Percentiles rank a stretch among this genome's conserved stretches.
Evolutionary conservation across 2,888 invertebrate genomes (phyloP).

Genomic region (Steinernema carpocapsae): DNA sequence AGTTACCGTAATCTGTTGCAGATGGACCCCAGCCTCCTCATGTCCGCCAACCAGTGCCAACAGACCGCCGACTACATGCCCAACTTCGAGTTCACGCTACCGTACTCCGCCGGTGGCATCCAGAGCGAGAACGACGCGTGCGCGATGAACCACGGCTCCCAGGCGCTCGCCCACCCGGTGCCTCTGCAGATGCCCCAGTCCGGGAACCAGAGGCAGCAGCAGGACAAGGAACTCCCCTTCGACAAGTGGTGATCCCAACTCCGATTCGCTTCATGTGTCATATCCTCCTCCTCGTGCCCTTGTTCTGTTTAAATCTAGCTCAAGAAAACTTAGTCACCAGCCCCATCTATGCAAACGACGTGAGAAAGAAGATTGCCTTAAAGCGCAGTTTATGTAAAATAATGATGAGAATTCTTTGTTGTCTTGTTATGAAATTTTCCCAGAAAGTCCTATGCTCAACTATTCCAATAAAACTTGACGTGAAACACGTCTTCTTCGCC

Average conservation of each 20-base stretch:
- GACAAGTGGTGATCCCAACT: neutral
- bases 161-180: conserved; percentile 12
- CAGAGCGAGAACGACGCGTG: conserved; percentile 14
- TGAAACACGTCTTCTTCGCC: too few relatives aligned
- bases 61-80: conserved; percentile 51
- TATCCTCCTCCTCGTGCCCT: neutral
- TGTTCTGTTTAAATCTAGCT: neutral
- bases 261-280: conserved; percentile 7
- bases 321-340: conserved; percentile 8
- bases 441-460: neutral
- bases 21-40: conserved; percentile 52
- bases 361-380: conserved; percentile 7
- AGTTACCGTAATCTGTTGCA: conserved; percentile 34
- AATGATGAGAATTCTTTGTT: neutral
- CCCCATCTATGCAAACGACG: neutral
- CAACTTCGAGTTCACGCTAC: conserved; percentile 51
- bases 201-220: neutral
- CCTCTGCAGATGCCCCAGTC: conserved; percentile 6
- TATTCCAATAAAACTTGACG: neutral
- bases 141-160: neutral
- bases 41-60: conserved; percentile 43
- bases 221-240: neutral
- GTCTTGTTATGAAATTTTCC: neutral
- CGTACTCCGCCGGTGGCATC: conserved; percentile 1
- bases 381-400: conserved; percentile 22